Evolutionary conservation across 2,888 invertebrate species (phyloP), one percentile per base, ranked within the genome.

Genomic region (Drosophila meridiana): DNA sequence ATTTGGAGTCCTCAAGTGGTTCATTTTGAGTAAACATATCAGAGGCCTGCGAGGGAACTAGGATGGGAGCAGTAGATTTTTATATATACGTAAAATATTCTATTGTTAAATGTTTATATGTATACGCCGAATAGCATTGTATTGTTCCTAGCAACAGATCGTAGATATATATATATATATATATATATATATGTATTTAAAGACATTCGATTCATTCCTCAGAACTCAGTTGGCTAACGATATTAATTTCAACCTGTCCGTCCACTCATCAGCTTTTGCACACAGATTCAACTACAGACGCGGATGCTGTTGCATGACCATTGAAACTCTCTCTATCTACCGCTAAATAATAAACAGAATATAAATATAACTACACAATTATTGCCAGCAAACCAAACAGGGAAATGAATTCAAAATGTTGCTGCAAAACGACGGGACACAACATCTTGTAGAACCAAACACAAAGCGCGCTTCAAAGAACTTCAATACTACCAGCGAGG

Each of bases 401-500:
- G 47, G 30, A 57, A 82, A 79, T 87, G 83, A 84, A 81, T 84
- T 79, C 79, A 84, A 89, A 86, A 80, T 87, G 87, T 84, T 86
- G 83, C 78, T 53, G 47, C 58, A 58, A 58, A 59, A 55, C 34
- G 48, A 61, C 13, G 52, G 65, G 28, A 30, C 66, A 26, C 20
- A 65, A 36, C 56, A 59, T 52, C 40, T 34, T 14, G 40, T 36
- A 65, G 60, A 58, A 67, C 70, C 60, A 73, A 57, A 56, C 30
- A 42, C 32, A 69, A 64, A 67, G 56, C 52, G 71, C 68, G 69
- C 67, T 79, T 69, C 52, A 69, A 52, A 78, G 64, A 76, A 76
- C 76, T 77, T 80, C 68, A 67, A 74, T 80, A 78, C 86, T 87
- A 87, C 81, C 87, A 85, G 85, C 77, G 87, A 86, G 85, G 85